Percentiles rank a stretch among this genome's conserved stretches.
Conservation (phyloP, 2,113 vertebrate genomes). For the Bubo blakistoni region DNA sequence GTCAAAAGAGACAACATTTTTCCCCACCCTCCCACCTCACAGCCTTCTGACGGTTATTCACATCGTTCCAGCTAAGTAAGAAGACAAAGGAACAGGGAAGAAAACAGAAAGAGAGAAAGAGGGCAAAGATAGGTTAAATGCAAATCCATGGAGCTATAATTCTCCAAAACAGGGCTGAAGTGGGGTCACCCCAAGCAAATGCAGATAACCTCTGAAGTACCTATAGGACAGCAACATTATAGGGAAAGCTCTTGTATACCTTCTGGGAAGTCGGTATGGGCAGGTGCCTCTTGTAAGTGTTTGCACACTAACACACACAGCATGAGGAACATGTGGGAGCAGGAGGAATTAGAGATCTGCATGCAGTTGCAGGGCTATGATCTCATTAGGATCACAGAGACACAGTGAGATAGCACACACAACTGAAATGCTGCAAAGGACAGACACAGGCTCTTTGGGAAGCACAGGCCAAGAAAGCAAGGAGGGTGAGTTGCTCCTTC, state of each 20-base stretch:
- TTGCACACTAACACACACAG: neutral
- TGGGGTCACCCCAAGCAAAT: neutral
- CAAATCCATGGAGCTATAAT: neutral
- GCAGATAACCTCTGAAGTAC: neutral
- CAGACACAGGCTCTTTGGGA: neutral
- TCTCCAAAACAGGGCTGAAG: neutral
- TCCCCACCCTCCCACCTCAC: neutral
- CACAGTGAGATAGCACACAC: accelerated
- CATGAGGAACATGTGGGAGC: neutral
- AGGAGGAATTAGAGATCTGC: neutral
- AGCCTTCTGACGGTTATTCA: neutral
- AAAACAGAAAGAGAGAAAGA: neutral
- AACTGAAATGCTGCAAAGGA: neutral
- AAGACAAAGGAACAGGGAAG: neutral
- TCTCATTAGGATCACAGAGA: neutral
- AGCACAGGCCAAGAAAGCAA: neutral
- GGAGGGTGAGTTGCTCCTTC: neutral
- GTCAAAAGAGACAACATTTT: neutral
- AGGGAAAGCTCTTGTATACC: neutral
- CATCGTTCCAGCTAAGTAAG: neutral
- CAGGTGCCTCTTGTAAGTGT: neutral
- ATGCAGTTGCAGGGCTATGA: neutral
- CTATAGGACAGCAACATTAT: neutral
- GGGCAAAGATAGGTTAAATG: neutral
- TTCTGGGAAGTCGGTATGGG: neutral